Percentiles rank a stretch among this genome's conserved stretches.
phyloP scores from a whole-genome alignment of 2,888 invertebrate species.

The Galerucella pusilla region DNA sequence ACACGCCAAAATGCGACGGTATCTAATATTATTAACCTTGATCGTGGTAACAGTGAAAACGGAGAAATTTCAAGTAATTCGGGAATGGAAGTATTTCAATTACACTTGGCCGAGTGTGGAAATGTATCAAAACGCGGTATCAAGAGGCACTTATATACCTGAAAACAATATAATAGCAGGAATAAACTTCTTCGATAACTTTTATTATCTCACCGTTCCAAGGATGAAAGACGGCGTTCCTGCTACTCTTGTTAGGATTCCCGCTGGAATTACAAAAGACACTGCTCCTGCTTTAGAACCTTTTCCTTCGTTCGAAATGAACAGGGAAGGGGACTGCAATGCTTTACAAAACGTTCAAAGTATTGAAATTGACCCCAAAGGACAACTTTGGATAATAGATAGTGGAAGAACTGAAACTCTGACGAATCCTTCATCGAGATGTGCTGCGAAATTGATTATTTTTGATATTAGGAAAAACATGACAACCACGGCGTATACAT shows the following conservation, averaged over 20 bases:
- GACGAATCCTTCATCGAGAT: constrained; percentile 67
- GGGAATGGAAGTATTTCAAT: constrained; percentile 79
- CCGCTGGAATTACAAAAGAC: constrained; percentile 65
- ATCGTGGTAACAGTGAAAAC: constrained; percentile 27
- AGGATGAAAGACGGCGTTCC: constrained; percentile 78
- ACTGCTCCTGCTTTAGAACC: constrained; percentile 73
- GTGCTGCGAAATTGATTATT: constrained; percentile 76
- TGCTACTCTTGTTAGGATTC: constrained; percentile 73
- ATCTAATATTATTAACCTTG: constrained; percentile 23
- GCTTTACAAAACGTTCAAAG: constrained; percentile 81
- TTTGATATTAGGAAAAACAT: constrained; percentile 74
- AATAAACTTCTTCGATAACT: constrained; percentile 74
- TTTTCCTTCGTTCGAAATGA: constrained; percentile 79
- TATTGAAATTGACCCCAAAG: constrained; percentile 76
- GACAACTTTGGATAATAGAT: constrained; percentile 77
- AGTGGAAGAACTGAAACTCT: constrained; percentile 75
- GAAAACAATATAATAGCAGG: constrained; percentile 77
- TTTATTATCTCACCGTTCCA: constrained; percentile 76
- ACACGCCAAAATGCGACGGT: constrained; percentile 37
- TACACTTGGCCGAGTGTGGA: constrained; percentile 74
- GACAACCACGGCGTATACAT: constrained; percentile 68
- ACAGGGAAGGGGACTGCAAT: constrained; percentile 73
- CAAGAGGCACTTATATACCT: constrained; percentile 72
- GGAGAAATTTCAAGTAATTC: constrained; percentile 72
- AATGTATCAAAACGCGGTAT: constrained; percentile 68